Base-by-base conservation (phyloP, 2,888 invertebrate species). In the Leptura quadrifasciata region DNA sequence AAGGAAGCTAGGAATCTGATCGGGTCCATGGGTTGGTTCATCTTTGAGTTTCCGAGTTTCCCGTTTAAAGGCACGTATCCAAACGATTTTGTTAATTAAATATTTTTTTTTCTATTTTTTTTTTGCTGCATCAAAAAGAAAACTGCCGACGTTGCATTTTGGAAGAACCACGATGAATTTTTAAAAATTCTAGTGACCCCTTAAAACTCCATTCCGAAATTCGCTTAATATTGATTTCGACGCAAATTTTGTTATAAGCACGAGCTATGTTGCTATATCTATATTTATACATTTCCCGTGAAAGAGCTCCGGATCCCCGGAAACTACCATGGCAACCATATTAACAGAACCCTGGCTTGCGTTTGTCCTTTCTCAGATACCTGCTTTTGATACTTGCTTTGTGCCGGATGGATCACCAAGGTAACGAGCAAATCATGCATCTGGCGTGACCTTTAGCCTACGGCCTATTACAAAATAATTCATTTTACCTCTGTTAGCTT, bases 251-350 rank as follows among this genome's bases (percentile, higher is more conserved):
- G 47, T 47, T 47, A 47, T n/a, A 47, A 15, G 15, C n/a, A n/a
- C 47, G n/a, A 15, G 4, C n/a, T 47, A 47, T 47, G 12, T 2
- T n/a, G 15, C n/a, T 47, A 5, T 47, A n/a, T 47, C 15, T 47
- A 47, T 47, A 47, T 31, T 31, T 47, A 47, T n/a, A 47, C 47
- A 47, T n/a, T 47, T 47, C 47, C 47, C 3, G 47, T 5, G 20
- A 57, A 9, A 21, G 8, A 55, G 55, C 55, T 20, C 20, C 57
- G 20, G 1, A 21, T 57, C 20, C 57, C 57, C 57, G 57, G 57
- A 57, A 57, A 57, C 18, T 57, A 20, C 57, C 57, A 57, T 57
- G 57, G 57, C 57, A 57, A 57, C 57, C 57, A 57, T 18, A 12
- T 20, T 57, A 57, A 18, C 57, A 57, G 57, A 57, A 57, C 57